Evolutionary conservation across 2,797 vertebrate genomes (phyloP).

Genomic region (Ibycter americanus): DNA sequence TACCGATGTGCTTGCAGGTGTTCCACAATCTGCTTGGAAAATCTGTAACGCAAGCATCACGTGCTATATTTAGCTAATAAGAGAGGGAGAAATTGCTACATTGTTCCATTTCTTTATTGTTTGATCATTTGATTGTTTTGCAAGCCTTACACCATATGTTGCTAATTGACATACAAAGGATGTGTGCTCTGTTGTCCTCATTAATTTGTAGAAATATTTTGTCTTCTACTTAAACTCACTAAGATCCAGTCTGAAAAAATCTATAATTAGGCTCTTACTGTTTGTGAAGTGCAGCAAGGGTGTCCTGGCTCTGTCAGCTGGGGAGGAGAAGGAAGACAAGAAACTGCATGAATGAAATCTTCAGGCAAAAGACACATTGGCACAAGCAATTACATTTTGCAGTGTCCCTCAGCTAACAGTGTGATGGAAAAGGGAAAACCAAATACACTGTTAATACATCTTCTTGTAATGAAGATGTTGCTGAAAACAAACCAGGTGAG

Average conservation of each 20-base stretch:
- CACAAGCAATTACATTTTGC: constrained; percentile 11
- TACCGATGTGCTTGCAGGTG: constrained; percentile 67
- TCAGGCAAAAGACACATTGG: not conserved
- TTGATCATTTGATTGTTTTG: constrained; percentile 63
- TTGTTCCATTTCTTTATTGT: constrained; percentile 58
- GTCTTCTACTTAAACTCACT: constrained; percentile 42
- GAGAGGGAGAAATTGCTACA: not conserved
- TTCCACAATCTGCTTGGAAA: constrained; percentile 71
- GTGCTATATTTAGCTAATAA: constrained; percentile 1
- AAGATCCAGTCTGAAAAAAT: not conserved
- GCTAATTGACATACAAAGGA: constrained; percentile 68
- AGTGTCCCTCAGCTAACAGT: not conserved
- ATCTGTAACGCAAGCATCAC: not conserved
- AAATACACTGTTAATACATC: not conserved
- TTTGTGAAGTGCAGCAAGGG: constrained; percentile 16
- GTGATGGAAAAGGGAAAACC: not conserved
- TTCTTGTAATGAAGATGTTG: not conserved
- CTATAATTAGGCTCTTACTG: constrained; percentile 50
- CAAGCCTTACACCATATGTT: constrained; percentile 65
- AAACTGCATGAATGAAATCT: not conserved
- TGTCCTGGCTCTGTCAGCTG: not conserved
- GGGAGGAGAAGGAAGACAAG: not conserved
- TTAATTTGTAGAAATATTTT: constrained; percentile 72
- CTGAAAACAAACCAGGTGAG: not conserved
- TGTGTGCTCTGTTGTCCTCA: constrained; percentile 44